A percentile compares a stretch with the other conserved stretches of the same genome.
Conservation (phyloP, 1,140 invertebrate genomes). For the Heliconius eleuchia region DNA sequence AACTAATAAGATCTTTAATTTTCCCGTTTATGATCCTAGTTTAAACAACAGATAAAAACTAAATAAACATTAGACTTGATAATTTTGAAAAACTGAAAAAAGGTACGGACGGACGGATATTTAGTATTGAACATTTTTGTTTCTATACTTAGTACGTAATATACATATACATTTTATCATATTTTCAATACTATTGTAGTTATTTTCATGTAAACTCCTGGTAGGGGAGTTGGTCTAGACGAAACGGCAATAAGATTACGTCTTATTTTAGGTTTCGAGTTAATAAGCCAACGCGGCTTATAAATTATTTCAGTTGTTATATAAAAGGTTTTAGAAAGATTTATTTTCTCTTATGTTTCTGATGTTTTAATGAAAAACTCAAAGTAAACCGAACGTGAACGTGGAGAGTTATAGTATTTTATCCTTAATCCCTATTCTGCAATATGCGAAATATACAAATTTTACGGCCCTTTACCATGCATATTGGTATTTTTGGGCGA, state of each 20-base stretch:
- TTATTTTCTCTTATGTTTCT: neutral
- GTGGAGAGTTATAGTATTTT: neutral
- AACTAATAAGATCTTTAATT: too few species aligned
- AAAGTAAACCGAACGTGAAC: neutral
- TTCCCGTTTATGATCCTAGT: too few species aligned
- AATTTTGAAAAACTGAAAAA: too few species aligned
- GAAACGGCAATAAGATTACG: constrained; percentile 8
- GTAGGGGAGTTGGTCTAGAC: constrained; percentile 18
- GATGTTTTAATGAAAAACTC: neutral
- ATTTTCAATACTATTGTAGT: neutral
- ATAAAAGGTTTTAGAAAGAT: neutral
- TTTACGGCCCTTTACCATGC: too few species aligned
- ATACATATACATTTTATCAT: too few species aligned
- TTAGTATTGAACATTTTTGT: too few species aligned
- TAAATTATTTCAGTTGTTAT: constrained; percentile 1
- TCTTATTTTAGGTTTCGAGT: neutral
- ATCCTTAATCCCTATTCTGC: too few species aligned
- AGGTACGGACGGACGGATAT: too few species aligned
- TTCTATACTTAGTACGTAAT: neutral
- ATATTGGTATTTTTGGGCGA: too few species aligned
- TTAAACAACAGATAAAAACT: too few species aligned
- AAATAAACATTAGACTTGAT: too few species aligned
- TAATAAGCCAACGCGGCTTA: neutral
- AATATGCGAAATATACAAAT: too few species aligned
- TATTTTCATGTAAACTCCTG: neutral